Conservation (phyloP, 2,113 vertebrate species). For the Colossoma macropomum region DNA sequence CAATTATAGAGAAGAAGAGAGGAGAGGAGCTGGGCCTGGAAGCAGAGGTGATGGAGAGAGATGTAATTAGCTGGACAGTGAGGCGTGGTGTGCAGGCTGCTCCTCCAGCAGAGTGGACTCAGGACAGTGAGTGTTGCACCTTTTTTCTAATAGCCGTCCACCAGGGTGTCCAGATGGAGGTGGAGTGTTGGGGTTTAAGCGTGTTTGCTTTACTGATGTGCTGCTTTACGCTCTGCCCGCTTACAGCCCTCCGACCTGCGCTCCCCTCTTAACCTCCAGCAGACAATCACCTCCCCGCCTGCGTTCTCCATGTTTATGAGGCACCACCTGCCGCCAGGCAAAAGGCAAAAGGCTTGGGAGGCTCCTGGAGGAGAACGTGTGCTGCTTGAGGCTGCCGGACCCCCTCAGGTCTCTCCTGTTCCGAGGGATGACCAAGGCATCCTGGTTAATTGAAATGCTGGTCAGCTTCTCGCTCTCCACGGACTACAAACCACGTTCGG, state of each 20-base stretch:
- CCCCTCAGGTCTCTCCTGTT: not conserved
- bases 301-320: slow-evolving; percentile 35
- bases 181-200: not conserved
- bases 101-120: not conserved
- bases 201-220: slow-evolving; percentile 57
- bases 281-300: slow-evolving; percentile 22
- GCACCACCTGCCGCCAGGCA: slow-evolving; percentile 28
- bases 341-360: slow-evolving; percentile 20
- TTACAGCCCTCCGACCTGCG: not conserved
- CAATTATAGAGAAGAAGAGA: not conserved
- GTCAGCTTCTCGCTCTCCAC: not conserved
- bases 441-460: slow-evolving; percentile 38
- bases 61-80: not conserved
- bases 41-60: not conserved
- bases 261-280: not conserved
- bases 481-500: not conserved
- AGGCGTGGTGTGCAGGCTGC: not conserved
- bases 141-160: not conserved
- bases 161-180: slow-evolving; percentile 33
- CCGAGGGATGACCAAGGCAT: not conserved
- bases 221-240: not conserved
- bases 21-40: not conserved
- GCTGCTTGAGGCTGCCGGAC: not conserved
- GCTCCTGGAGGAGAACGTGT: slow-evolving; percentile 6
- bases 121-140: not conserved